Evolutionary conservation across 2,113 vertebrate genomes (phyloP).

Genomic region (Eptesicus fuscus): DNA sequence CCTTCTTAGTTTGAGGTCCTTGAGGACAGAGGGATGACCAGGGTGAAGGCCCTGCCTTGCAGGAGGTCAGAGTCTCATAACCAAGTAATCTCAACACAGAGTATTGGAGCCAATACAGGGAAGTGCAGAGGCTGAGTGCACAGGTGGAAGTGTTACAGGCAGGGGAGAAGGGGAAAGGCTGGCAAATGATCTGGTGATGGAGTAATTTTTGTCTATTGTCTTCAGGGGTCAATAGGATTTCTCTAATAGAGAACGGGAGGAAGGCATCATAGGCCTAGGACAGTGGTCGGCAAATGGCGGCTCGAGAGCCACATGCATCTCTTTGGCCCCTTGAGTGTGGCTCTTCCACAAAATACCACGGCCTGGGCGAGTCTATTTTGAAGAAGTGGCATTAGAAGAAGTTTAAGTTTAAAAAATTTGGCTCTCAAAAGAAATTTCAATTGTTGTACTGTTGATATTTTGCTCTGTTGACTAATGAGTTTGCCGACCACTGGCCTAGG

Average conservation of each 20-base stretch:
- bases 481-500: background rate
- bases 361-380: no score
- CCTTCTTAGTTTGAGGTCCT: background rate
- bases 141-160: background rate
- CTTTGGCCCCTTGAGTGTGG: no score
- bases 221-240: background rate
- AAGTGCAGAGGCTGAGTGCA: background rate
- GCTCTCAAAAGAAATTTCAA: no score
- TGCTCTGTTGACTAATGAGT: no score
- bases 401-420: no score
- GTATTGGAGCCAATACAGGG: background rate
- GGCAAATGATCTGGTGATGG: background rate
- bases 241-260: background rate
- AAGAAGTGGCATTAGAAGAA: no score
- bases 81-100: background rate
- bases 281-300: no score
- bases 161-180: background rate
- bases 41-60: background rate
- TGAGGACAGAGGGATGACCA: background rate
- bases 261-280: background rate
- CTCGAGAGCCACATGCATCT: no score
- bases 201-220: background rate
- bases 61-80: background rate
- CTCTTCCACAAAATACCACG: no score
- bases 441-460: no score